phyloP scores from a whole-genome alignment of 2,113 vertebrate species.

The Notechis scutatus region DNA sequence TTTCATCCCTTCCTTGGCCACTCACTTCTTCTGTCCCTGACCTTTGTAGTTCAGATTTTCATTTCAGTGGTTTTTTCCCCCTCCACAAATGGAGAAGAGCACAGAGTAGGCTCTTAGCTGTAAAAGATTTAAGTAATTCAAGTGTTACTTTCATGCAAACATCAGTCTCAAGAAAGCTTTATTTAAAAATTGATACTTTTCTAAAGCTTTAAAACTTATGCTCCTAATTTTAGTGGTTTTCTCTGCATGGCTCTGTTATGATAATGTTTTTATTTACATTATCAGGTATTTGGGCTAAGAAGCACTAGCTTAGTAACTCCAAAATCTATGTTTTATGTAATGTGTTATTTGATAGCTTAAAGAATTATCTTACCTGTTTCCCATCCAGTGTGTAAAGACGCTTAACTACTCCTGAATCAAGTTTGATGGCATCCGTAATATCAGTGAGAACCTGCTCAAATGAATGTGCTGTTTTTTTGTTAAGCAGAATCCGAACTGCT shows the following conservation, averaged over 20 bases:
- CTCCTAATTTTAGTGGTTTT: not conserved
- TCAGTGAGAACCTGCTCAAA: conserved; percentile 97
- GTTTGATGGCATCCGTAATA: conserved; percentile 94
- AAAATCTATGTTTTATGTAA: not conserved
- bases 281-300: not conserved
- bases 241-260: not conserved
- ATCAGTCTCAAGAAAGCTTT: not conserved
- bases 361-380: conserved; percentile 82
- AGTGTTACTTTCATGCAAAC: not conserved
- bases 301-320: not conserved
- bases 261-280: not conserved
- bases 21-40: not conserved
- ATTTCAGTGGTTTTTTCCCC: not conserved
- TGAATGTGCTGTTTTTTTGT: conserved; percentile 97
- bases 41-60: not conserved
- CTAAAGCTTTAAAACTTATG: not conserved
- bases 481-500: conserved; percentile 91
- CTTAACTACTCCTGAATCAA: conserved; percentile 93
- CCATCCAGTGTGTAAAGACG: conserved; percentile 93
- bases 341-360: not conserved
- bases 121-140: not conserved
- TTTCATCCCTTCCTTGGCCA: not conserved
- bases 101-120: not conserved
- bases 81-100: not conserved
- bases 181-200: not conserved